phyloP scores from a whole-genome alignment of 1,140 invertebrate genomes.

The Leptoteleia sp. region DNA sequence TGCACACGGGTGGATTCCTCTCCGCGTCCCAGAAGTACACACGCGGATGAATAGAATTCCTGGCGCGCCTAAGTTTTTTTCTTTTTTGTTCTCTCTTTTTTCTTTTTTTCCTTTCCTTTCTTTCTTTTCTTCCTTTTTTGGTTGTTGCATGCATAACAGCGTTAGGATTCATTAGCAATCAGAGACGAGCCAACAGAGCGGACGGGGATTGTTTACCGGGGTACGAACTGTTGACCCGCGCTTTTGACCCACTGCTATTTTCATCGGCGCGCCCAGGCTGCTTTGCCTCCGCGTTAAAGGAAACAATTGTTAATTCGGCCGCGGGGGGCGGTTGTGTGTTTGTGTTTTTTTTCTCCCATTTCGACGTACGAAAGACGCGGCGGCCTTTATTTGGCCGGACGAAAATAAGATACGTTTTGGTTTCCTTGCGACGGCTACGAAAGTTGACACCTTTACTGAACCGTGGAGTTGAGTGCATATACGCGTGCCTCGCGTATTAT shows the following conservation, averaged over 20 bases:
- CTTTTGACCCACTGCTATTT: slow-evolving; percentile 53
- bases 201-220: slow-evolving; percentile 76
- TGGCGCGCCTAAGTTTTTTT: slow-evolving; percentile 75
- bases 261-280: background rate
- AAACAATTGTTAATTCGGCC: slow-evolving; percentile 42
- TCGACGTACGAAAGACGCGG: too few relatives aligned
- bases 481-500: slow-evolving; percentile 66
- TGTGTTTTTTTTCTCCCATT: too few relatives aligned
- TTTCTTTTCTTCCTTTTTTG: too few relatives aligned
- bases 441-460: slow-evolving; percentile 68
- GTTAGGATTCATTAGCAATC: slow-evolving; percentile 82
- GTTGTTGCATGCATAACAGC: slow-evolving; percentile 80
- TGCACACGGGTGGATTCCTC: slow-evolving; percentile 72
- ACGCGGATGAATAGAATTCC: slow-evolving; percentile 70
- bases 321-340: slow-evolving; percentile 42
- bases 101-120: too few relatives aligned
- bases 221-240: slow-evolving; percentile 61
- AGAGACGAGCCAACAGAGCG: slow-evolving; percentile 76
- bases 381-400: slow-evolving; percentile 27
- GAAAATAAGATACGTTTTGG: slow-evolving; percentile 66
- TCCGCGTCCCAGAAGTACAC: slow-evolving; percentile 76
- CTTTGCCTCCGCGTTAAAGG: slow-evolving; percentile 37
- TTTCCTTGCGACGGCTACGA: slow-evolving; percentile 64
- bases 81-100: too few relatives aligned
- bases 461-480: slow-evolving; percentile 66